These are phyloP conservation scores for Harpalus rubripes DNA, from an alignment of 2,888 invertebrate species.

Conservation along the genomic window DNA sequence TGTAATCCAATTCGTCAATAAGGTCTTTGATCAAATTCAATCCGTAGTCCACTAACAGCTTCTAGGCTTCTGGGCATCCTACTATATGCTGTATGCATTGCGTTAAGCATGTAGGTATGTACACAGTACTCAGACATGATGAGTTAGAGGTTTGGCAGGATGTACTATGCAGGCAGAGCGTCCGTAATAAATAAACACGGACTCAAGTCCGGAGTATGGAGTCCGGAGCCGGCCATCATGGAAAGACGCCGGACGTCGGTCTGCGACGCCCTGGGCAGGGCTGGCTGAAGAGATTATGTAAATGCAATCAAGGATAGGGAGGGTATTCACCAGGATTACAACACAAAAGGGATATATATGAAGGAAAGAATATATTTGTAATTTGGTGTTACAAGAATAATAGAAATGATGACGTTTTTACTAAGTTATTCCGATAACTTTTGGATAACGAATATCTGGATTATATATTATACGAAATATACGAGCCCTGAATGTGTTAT, in stretches of 20 bases:
- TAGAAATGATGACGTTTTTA: no score
- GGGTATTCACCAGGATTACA: background rate
- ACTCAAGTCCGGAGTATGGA: constrained; percentile 8
- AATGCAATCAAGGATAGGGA: constrained; percentile 73
- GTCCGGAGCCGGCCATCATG: constrained; percentile 45
- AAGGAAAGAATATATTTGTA: background rate
- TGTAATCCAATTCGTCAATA: no score
- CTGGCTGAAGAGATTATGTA: constrained; percentile 73
- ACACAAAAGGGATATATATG: background rate
- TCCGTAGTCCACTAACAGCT: constrained; percentile 12
- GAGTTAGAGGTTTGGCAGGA: constrained; percentile 52
- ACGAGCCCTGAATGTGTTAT: no score
- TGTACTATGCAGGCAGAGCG: constrained; percentile 16
- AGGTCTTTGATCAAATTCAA: no score
- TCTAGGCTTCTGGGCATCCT: background rate
- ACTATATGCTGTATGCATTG: no score
- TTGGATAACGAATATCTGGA: no score
- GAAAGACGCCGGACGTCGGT: constrained; percentile 10
- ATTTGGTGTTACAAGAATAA: no score
- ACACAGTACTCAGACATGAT: background rate
- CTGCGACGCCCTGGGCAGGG: constrained; percentile 9
- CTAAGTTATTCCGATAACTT: no score
- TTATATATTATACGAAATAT: no score
- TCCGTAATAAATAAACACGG: constrained; percentile 65
- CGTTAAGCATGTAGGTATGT: constrained; percentile 27